These are phyloP conservation scores for Drosophila eohydei DNA, from an alignment of 2,888 invertebrate genomes.

Conservation along the genomic window DNA sequence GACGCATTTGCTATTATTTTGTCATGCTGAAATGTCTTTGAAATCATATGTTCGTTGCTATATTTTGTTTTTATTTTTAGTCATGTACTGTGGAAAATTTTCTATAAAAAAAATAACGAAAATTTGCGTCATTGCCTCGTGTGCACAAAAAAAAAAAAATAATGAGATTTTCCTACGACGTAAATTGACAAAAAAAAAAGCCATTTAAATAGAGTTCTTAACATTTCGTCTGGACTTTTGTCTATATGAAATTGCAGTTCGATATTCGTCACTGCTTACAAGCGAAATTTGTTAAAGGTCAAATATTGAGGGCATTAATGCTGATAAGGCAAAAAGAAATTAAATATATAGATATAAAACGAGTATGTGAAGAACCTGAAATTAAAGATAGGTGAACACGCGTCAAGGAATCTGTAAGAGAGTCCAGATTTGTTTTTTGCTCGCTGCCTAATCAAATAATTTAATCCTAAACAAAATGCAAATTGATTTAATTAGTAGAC, in stretches of 20 bases:
- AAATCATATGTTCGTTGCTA: constrained; percentile 27
- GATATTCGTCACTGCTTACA: constrained; percentile 15
- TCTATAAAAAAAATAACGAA: constrained; percentile 21
- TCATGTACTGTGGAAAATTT: constrained; percentile 17
- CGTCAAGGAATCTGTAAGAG: no score
- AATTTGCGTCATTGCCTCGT: constrained; percentile 52
- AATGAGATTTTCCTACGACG: constrained; percentile 16
- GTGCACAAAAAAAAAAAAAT: not conserved
- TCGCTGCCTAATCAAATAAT: not conserved
- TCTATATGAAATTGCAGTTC: not conserved
- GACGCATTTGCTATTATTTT: constrained; percentile 30
- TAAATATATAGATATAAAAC: not conserved
- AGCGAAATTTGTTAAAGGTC: constrained; percentile 4
- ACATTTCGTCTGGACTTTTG: constrained; percentile 5
- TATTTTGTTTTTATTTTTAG: constrained; percentile 27
- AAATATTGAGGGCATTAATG: not conserved
- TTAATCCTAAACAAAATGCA: constrained; percentile 1
- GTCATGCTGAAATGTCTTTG: constrained; percentile 29
- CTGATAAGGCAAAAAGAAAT: constrained; percentile 33
- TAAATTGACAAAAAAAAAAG: constrained; percentile 1
- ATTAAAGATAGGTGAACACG: not conserved
- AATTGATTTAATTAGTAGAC: constrained; percentile 4
- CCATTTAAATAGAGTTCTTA: not conserved
- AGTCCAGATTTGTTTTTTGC: not conserved
- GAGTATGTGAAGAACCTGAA: not conserved